These are phyloP conservation scores for Campoletis raptor DNA, from an alignment of 2,888 invertebrate genomes.

Conservation along the genomic window DNA sequence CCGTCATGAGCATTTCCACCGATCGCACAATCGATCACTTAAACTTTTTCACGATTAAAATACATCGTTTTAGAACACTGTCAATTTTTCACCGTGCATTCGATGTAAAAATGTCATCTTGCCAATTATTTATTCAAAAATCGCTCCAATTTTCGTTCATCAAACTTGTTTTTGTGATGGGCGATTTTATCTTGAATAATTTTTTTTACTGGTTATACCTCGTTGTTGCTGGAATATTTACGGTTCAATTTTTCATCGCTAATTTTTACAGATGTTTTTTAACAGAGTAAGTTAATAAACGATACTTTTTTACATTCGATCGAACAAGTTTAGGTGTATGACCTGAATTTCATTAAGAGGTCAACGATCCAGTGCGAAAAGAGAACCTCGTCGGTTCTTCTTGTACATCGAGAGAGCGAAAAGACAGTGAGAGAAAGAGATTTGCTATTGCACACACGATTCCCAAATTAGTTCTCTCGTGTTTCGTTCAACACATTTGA, in stretches of 20 bases:
- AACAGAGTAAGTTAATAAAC: neutral
- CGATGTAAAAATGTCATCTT: neutral
- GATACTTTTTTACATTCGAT: neutral
- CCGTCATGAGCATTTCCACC: conserved; percentile 73
- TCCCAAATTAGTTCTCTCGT: conserved; percentile 66
- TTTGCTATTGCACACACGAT: conserved; percentile 51
- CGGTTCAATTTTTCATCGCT: neutral
- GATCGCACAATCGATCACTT: conserved; percentile 17
- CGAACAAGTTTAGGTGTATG: neutral
- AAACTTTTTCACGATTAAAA: neutral
- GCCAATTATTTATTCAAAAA: neutral
- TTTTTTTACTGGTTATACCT: neutral
- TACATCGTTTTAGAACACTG: conserved; percentile 1
- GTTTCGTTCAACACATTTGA: conserved; percentile 43
- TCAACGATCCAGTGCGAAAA: conserved; percentile 61
- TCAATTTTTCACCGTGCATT: neutral
- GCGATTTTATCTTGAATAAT: neutral
- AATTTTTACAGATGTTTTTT: neutral
- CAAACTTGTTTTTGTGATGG: neutral
- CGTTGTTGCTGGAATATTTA: neutral
- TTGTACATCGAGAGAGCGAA: conserved; percentile 11
- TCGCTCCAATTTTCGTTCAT: neutral
- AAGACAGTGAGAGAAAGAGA: conserved; percentile 23
- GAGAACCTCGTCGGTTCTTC: conserved; percentile 30
- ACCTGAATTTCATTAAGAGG: conserved; percentile 53